Base-by-base conservation (phyloP, 2,888 invertebrate species). In the Drosophila melanosoma region DNA sequence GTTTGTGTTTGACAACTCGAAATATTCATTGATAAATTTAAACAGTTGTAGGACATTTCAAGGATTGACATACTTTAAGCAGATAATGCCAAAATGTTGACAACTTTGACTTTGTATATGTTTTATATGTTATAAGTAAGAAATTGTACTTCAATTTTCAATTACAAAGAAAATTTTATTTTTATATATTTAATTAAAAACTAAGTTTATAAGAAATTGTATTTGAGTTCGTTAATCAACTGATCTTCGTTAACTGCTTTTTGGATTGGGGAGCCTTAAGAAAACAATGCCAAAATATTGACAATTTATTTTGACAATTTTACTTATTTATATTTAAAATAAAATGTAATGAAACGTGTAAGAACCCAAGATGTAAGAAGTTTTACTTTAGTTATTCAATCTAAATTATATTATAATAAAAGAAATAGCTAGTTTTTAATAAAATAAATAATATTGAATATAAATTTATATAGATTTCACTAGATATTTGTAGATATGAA, bases 81-180 rank as follows among this genome's bases (percentile, higher is more conserved):
- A 8, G 7, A 45, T 15, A 45, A 45, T 23, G 15, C 15, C 45
- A 15, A 23, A 15, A 45, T 23, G 23, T 23, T 23, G 20, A 20
- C 20, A 23, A 36, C 23, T 26, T 36, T 54, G 8, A 45, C 66
- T 45, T 66, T 26, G 45, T 66, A 23, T 66, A 45, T 36, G 38
- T 23, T 32, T 66, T 12, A 48, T 17, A 36, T 26, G 26, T 4
- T 26, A 26, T n/a, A 61, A 17, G n/a, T n/a, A n/a, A 8, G 7
- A 45, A 45, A 11, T 11, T n/a, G 5, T 7, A 3, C 12, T 3
- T 7, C 1, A 20, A 12, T 20, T 45, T 7, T 3, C 3, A 42
- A 20, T 0, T 4, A 35, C 11, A 11, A 12, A 12, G 33, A 35
- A 1, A 29, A 29, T 29, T 29, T 35, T 5, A 35, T 4, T 35